These are phyloP conservation scores for Myanophis thanlyinensis DNA, from an alignment of 2,113 vertebrate genomes.

Conservation along the genomic window DNA sequence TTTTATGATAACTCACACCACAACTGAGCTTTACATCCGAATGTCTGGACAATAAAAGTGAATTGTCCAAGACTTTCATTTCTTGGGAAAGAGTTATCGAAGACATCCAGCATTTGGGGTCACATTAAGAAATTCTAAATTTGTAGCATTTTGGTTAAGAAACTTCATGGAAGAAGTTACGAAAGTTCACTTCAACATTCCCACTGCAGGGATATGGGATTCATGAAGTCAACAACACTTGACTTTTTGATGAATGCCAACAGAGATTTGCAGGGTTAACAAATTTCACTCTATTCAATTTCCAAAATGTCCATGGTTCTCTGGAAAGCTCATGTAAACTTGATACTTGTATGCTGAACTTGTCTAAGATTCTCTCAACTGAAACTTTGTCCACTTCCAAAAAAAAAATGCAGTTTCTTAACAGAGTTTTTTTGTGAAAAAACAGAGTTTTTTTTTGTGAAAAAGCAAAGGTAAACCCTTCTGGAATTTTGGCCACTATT, in stretches of 20 bases:
- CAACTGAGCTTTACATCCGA: background rate
- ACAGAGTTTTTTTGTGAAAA: background rate
- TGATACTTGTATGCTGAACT: background rate
- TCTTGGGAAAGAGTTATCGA: background rate
- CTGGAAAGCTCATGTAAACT: background rate
- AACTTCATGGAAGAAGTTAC: background rate
- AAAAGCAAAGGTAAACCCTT: background rate
- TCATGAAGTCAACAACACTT: background rate
- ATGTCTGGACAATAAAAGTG: background rate
- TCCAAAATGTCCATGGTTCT: background rate
- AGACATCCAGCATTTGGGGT: background rate
- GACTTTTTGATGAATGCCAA: background rate
- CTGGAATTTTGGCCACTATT: background rate
- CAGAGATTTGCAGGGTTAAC: background rate
- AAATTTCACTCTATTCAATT: background rate
- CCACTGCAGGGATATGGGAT: background rate
- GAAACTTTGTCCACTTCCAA: background rate
- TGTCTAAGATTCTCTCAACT: background rate
- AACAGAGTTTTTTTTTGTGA: background rate
- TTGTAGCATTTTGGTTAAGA: background rate
- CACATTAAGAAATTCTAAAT: background rate
- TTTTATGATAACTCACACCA: background rate
- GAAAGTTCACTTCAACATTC: background rate
- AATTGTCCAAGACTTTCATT: background rate
- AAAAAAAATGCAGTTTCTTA: background rate